Percentiles rank a stretch among this genome's conserved stretches.
phyloP scores from a whole-genome alignment of 2,113 vertebrate species.

The Morone saxatilis region DNA sequence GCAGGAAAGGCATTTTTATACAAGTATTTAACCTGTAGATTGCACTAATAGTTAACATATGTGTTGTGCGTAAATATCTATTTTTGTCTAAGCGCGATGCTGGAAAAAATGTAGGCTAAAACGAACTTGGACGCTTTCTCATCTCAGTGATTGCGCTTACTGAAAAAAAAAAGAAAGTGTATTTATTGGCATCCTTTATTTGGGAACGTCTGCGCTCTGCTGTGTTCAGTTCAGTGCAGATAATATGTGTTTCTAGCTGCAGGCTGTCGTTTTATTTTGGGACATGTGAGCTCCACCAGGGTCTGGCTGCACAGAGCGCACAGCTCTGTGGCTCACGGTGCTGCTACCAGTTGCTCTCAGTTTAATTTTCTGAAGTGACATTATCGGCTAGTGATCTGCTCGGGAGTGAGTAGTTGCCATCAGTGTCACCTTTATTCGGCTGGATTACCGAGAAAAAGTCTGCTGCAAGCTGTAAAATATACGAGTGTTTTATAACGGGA shows the following conservation, averaged over 20 bases:
- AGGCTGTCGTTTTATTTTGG: slow-evolving; percentile 49
- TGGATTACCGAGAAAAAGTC: neutral
- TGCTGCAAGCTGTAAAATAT: neutral
- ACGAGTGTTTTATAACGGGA: neutral
- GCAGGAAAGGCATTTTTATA: neutral
- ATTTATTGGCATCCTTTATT: slow-evolving; percentile 30
- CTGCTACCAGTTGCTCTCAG: slow-evolving; percentile 72
- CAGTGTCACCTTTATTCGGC: neutral
- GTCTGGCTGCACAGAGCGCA: slow-evolving; percentile 35
- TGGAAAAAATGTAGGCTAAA: neutral
- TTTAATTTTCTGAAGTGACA: slow-evolving; percentile 39
- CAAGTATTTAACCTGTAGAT: slow-evolving; percentile 18
- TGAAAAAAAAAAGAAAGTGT: slow-evolving; percentile 19
- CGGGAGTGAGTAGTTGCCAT: neutral
- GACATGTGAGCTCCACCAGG: slow-evolving; percentile 27
- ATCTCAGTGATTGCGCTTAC: neutral
- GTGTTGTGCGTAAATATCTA: slow-evolving; percentile 19
- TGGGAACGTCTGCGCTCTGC: slow-evolving; percentile 10
- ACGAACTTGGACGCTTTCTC: slow-evolving; percentile 13
- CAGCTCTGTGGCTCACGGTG: slow-evolving; percentile 5
- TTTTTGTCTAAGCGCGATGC: neutral
- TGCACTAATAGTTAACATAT: slow-evolving; percentile 1
- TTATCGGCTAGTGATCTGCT: slow-evolving; percentile 21
- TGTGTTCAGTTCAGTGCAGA: neutral
- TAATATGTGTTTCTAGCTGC: slow-evolving; percentile 40